A percentile compares a stretch with the other conserved stretches of the same genome.
Evolutionary conservation across 2,888 invertebrate species (phyloP).

Genomic region (Germaria angustata): DNA sequence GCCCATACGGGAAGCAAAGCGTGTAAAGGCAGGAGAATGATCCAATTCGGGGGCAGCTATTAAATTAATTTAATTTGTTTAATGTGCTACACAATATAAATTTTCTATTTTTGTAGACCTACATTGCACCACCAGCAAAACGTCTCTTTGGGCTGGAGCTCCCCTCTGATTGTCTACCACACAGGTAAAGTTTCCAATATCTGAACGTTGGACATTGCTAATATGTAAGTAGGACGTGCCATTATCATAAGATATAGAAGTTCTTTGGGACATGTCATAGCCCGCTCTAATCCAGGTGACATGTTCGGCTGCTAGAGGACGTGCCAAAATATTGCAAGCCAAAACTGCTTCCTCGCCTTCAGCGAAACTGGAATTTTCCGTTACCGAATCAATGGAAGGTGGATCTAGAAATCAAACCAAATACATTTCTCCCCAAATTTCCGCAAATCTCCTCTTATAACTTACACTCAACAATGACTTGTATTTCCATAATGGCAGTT

Average conservation of each 20-base stretch:
- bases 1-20: constrained; percentile 75
- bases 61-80: neutral
- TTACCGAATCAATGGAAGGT: constrained; percentile 74
- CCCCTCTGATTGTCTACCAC: constrained; percentile 77
- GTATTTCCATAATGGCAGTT: constrained; percentile 75
- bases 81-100: neutral
- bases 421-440: neutral
- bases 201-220: constrained; percentile 75
- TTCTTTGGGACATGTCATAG: constrained; percentile 75
- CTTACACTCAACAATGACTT: constrained; percentile 77
- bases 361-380: constrained; percentile 75
- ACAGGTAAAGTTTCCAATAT: constrained; percentile 77
- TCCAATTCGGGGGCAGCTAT: constrained; percentile 77
- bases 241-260: constrained; percentile 74
- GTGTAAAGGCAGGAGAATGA: constrained; percentile 73
- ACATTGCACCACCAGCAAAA: constrained; percentile 77
- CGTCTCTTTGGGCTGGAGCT: constrained; percentile 72
- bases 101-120: constrained; percentile 59
- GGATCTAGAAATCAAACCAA: constrained; percentile 71
- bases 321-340: constrained; percentile 75
- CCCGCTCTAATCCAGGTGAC: constrained; percentile 76
- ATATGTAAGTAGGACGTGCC: constrained; percentile 75
- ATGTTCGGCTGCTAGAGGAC: constrained; percentile 75
- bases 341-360: constrained; percentile 76
- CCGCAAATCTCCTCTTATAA: constrained; percentile 12